phyloP scores from a whole-genome alignment of 2,888 invertebrate species.

The Embidobia sp. region DNA sequence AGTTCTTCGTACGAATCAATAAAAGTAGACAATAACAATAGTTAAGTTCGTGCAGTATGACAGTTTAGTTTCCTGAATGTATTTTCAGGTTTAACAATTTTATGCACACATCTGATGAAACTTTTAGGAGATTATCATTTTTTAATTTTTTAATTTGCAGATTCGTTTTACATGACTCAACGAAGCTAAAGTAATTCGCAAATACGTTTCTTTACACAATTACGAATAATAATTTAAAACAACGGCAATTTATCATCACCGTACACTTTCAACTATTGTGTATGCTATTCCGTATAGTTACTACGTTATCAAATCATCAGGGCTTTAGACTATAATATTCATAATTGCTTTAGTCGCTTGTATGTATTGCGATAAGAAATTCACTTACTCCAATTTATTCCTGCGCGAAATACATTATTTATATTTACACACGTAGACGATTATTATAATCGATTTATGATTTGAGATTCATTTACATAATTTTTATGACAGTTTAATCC shows the following conservation, averaged over 20 bases:
- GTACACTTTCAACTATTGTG: slow-evolving; percentile 26
- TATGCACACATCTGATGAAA: not conserved
- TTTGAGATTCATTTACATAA: slow-evolving; percentile 22
- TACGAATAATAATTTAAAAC: slow-evolving; percentile 27
- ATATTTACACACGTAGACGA: slow-evolving; percentile 28
- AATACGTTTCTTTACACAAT: slow-evolving; percentile 5
- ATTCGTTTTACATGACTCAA: not conserved
- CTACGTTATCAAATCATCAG: slow-evolving; percentile 45
- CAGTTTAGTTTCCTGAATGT: slow-evolving; percentile 2
- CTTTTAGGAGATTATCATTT: slow-evolving; percentile 5
- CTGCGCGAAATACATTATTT: slow-evolving; percentile 18
- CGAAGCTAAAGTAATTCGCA: not conserved
- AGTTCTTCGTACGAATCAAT: slow-evolving; percentile 16
- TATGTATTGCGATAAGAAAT: slow-evolving; percentile 44
- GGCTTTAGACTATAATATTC: slow-evolving; percentile 47
- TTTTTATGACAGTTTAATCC: slow-evolving; percentile 26
- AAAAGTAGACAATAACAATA: slow-evolving; percentile 14
- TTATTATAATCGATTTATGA: slow-evolving; percentile 42
- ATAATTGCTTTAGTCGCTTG: slow-evolving; percentile 45
- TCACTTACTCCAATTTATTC: slow-evolving; percentile 42
- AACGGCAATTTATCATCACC: slow-evolving; percentile 30
- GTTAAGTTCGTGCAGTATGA: not conserved
- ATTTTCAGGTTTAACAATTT: slow-evolving; percentile 2
- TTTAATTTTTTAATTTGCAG: slow-evolving; percentile 3
- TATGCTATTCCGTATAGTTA: slow-evolving; percentile 30